phyloP scores from a whole-genome alignment of 2,888 invertebrate genomes.

The Heliconius ismenius region DNA sequence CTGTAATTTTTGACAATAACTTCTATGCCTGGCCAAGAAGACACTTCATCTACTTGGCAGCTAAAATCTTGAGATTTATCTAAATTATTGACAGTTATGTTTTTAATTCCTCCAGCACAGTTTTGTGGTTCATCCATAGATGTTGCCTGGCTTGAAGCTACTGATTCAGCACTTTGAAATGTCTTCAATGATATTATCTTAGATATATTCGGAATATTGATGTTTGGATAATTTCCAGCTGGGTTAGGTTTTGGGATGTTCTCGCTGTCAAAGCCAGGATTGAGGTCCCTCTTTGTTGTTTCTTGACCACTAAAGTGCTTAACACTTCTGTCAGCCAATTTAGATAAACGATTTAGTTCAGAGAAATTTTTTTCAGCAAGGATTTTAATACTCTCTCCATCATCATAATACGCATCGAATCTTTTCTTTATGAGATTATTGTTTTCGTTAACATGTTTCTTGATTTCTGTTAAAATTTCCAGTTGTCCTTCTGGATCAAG shows the following conservation, averaged over 20 bases:
- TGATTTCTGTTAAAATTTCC: constrained; percentile 71
- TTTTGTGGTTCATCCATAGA: constrained; percentile 74
- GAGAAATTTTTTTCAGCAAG: constrained; percentile 76
- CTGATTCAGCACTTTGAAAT: constrained; percentile 51
- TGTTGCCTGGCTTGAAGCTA: constrained; percentile 60
- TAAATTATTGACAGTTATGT: constrained; percentile 48
- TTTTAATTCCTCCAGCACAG: constrained; percentile 61
- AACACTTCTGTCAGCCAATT: constrained; percentile 74
- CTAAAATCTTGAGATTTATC: constrained; percentile 52
- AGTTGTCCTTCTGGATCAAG: constrained; percentile 66
- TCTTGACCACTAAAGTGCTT: constrained; percentile 70
- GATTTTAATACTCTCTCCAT: constrained; percentile 64
- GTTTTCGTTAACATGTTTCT: constrained; percentile 71
- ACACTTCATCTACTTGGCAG: constrained; percentile 57
- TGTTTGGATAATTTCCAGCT: constrained; percentile 56
- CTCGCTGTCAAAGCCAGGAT: constrained; percentile 72
- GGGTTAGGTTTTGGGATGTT: constrained; percentile 61
- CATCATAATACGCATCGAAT: constrained; percentile 57
- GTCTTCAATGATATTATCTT: constrained; percentile 70
- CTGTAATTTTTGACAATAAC: constrained; percentile 77
- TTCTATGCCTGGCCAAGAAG: constrained; percentile 77
- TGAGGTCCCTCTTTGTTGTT: constrained; percentile 64
- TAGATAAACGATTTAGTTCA: constrained; percentile 72
- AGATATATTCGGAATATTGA: constrained; percentile 72
- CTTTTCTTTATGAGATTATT: constrained; percentile 74